Evolutionary conservation across 2,113 vertebrate genomes (phyloP).

Genomic region (Zingel zingel): DNA sequence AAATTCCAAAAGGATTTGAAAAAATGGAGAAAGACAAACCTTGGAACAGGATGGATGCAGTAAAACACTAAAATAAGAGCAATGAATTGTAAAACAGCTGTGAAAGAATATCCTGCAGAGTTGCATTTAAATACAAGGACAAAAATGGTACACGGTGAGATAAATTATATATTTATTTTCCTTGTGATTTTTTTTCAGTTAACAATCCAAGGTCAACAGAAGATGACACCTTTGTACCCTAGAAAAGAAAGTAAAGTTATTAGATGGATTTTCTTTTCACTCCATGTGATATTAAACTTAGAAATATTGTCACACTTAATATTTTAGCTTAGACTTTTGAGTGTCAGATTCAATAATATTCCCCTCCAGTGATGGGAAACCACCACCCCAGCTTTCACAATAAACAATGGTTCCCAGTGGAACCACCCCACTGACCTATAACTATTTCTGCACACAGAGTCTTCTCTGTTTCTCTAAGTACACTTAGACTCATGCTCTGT

Average conservation of each 20-base stretch:
- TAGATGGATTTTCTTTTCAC: neutral
- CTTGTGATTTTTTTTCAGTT: neutral
- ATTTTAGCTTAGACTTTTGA: neutral
- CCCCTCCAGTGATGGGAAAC: constrained; percentile 20
- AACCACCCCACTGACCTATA: constrained; percentile 41
- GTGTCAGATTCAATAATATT: constrained; percentile 4
- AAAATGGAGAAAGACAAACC: neutral
- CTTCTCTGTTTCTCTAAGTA: constrained; percentile 60
- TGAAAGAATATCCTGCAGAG: constrained; percentile 1
- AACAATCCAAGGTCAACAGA: neutral
- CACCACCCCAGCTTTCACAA: constrained; percentile 32
- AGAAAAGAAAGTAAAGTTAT: neutral
- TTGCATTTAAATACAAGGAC: constrained; percentile 18
- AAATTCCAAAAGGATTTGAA: neutral
- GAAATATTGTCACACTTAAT: neutral
- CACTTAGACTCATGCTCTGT: constrained; percentile 39
- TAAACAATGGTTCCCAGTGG: constrained; percentile 49
- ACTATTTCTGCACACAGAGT: constrained; percentile 63
- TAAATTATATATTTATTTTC: neutral
- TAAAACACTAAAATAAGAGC: neutral
- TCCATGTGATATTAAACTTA: neutral
- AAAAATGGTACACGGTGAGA: neutral
- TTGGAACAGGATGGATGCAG: neutral
- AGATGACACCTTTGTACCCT: neutral
- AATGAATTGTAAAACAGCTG: neutral